Percentiles rank a stretch among this genome's conserved stretches.
These are phyloP conservation scores for Pharmacophagus antenor DNA, from an alignment of 2,888 invertebrate species.

Conservation along the genomic window DNA sequence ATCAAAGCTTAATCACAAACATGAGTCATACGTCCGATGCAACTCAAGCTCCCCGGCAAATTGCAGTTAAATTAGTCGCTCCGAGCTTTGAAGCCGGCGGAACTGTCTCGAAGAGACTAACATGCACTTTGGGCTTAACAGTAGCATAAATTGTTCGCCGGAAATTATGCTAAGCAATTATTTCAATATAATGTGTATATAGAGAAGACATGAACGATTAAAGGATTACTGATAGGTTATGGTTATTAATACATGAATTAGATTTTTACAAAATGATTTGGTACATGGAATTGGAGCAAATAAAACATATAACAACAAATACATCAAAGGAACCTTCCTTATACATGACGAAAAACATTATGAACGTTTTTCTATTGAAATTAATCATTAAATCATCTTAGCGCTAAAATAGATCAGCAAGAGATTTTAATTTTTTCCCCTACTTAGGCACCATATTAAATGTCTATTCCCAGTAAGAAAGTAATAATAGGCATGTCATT, in stretches of 20 bases:
- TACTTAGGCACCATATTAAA: not conserved
- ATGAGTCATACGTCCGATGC: conserved; percentile 38
- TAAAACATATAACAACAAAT: too few species aligned
- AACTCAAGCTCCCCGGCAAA: conserved; percentile 45
- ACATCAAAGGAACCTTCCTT: too few species aligned
- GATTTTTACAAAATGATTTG: too few species aligned
- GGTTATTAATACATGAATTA: too few species aligned
- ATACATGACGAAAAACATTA: too few species aligned
- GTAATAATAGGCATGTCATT: too few species aligned
- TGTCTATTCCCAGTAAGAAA: not conserved
- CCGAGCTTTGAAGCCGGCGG: conserved; percentile 35
- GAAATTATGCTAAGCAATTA: conserved; percentile 20
- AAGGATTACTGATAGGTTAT: too few species aligned
- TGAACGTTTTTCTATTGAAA: too few species aligned
- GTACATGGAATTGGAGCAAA: too few species aligned
- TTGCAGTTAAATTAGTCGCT: conserved; percentile 57
- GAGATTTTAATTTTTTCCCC: too few species aligned
- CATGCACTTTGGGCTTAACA: conserved; percentile 25
- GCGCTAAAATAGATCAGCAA: too few species aligned
- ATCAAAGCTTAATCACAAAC: conserved; percentile 42
- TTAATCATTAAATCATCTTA: too few species aligned
- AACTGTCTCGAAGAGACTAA: conserved; percentile 34
- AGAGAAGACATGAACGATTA: not conserved
- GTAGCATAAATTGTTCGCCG: conserved; percentile 19
- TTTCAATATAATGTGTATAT: not conserved